Evolutionary conservation across 1,140 invertebrate species (phyloP), one percentile per base, ranked within the genome.

Genomic region (Drosophila kepulauana): DNA sequence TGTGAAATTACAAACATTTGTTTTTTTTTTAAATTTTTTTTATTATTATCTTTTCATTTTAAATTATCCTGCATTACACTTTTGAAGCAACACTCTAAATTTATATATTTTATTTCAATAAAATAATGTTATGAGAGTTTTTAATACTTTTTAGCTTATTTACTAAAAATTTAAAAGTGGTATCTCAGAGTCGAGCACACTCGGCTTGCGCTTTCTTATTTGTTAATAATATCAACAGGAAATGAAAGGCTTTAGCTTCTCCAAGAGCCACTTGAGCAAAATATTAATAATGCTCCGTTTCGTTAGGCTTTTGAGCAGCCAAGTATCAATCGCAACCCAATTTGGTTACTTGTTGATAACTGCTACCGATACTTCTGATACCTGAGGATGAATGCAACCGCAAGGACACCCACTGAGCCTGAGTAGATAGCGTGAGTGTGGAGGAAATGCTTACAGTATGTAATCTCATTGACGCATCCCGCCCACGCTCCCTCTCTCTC

Each of bases 221-320:
- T 38, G 35, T 38, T 38, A 10, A 10, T n/a, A 57, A 35, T 15
- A 68, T 49, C 13, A 52, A 25, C 56, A 38, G 61, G 64, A 71
- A 75, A 75, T 65, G 69, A 75, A 75, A 72, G 69, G 67, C 52
- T n/a, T 6, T 35, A 10, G n/a, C 51, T 11, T 25, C n/a, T 33
- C 6, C 20, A 3, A 8, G 5, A 33, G 30, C 20, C 49, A 2
- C 15, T 38, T 57, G 3, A 3, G 15, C 6, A 28, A 33, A n/a
- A 10, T 33, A 54, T 57, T 57, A 16, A 38, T 13, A 41, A 20
- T 13, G 51, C 51, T 33, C 11, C 5, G 6, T 52, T 49, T 49
- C 49, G 35, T 56, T 45, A 43, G 41, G 52, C 33, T 6, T 58
- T 48, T 67, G 43, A 35, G 45, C 41, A 66, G 61, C 30, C 30